Evolutionary conservation across 2,797 vertebrate genomes (phyloP).

Genomic region (Cossypha niveicapilla): DNA sequence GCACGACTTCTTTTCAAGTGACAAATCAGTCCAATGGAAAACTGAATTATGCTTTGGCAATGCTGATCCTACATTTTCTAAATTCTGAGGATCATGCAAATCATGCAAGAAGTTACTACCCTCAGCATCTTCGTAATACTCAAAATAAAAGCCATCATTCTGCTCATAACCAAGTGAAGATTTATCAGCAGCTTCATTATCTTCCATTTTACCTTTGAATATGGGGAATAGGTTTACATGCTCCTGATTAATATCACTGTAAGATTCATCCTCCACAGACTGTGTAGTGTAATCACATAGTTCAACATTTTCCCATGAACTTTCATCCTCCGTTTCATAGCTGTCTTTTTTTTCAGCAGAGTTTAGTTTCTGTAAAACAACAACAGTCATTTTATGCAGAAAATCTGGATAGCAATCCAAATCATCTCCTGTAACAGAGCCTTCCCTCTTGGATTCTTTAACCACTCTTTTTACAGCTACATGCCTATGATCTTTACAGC

Average conservation of each 20-base stretch:
- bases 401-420: constrained; percentile 85
- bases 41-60: constrained; percentile 79
- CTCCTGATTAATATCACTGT: constrained; percentile 76
- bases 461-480: constrained; percentile 77
- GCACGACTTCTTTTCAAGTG: constrained; percentile 84
- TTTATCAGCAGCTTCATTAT: constrained; percentile 73
- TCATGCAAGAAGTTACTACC: constrained; percentile 77
- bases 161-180: constrained; percentile 76
- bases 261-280: constrained; percentile 76
- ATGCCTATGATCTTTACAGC: constrained; percentile 73
- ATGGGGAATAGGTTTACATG: constrained; percentile 78
- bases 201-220: constrained; percentile 80
- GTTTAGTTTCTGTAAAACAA: constrained; percentile 86
- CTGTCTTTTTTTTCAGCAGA: constrained; percentile 80
- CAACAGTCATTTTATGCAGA: constrained; percentile 85
- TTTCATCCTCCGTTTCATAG: constrained; percentile 79
- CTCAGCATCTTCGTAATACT: constrained; percentile 80
- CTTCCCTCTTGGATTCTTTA: constrained; percentile 75
- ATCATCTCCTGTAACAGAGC: constrained; percentile 72
- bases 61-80: constrained; percentile 76
- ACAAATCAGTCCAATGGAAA: constrained; percentile 82
- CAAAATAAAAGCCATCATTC: constrained; percentile 82
- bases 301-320: constrained; percentile 82
- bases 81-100: constrained; percentile 77
- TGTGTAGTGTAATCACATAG: constrained; percentile 81